Evolutionary conservation across 2,113 vertebrate genomes (phyloP), one percentile per base, ranked within the genome.

Genomic region (Perca fluviatilis): DNA sequence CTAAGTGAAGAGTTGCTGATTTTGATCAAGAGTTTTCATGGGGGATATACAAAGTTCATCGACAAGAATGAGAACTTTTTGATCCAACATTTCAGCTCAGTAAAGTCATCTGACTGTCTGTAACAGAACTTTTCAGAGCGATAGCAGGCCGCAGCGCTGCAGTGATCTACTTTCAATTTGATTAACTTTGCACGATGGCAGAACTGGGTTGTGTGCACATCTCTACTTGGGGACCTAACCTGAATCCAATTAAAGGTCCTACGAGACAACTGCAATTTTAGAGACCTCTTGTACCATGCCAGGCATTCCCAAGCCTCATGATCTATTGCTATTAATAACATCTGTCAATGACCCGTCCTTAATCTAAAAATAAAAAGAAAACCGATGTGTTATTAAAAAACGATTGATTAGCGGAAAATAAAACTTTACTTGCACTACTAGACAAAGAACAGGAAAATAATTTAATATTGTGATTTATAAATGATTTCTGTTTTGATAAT

Each of bases 21-120:
- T 96, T 95, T 95, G 95, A 95, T 95, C 92, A 91, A 93, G n/a
- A 64, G 46, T 65, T 82, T 82, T 65, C 43, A 79, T 80, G 94
- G 92, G 95, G 94, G 94, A 92, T 95, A 96, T 93, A 96, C 95
- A 95, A 97, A 96, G 95, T 95, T 96, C 92, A 90, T 80, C 76
- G 67, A 82, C 25, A 57, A 54, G n/a, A 51, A 95, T 84, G 91
- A 36, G 8, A 36, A 23, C 10, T 21, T 25, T 77, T 33, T 25
- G 51, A 12, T 54, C 11, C 6, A 57, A 62, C n/a, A 25, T 63
- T 51, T 46, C 4, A 12, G 30, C 19, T 60, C 54, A 3, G 43
- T 73, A 57, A 89, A 78, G 64, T 77, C 46, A 81, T 86, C 61
- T 51, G 66, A 80, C 53, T 30, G 72, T 76, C 56, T 43, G 60